These are phyloP conservation scores for Drosophila kohkoa DNA, from an alignment of 1,140 invertebrate genomes.

Conservation along the genomic window DNA sequence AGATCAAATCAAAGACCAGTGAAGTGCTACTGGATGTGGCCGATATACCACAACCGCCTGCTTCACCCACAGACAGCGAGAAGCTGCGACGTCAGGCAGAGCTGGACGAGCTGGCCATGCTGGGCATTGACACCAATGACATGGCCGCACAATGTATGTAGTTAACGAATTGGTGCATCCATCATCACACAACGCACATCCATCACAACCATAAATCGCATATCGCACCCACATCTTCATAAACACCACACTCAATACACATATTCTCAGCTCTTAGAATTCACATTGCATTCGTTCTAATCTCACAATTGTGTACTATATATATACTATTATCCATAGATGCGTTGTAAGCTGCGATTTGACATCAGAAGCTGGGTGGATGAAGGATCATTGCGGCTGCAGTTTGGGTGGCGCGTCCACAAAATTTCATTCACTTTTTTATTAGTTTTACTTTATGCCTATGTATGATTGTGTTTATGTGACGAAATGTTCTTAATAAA, in stretches of 20 bases:
- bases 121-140: conserved; percentile 89
- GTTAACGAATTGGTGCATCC: conserved; percentile 3
- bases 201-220: not conserved
- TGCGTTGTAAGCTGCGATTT: conserved; percentile 61
- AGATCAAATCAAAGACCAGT: conserved; percentile 18
- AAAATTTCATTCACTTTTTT: conserved; percentile 26
- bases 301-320: conserved; percentile 22
- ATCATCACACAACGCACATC: not conserved
- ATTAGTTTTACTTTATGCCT: conserved; percentile 52
- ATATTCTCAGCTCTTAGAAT: not conserved
- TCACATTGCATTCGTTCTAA: conserved; percentile 4
- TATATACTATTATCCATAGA: conserved; percentile 40
- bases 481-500: conserved; percentile 72
- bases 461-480: conserved; percentile 58
- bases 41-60: conserved; percentile 70
- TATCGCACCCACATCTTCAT: not conserved
- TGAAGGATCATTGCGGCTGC: not conserved
- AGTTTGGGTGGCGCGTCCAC: conserved; percentile 2
- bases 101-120: conserved; percentile 88
- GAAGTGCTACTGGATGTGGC: conserved; percentile 47
- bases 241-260: not conserved
- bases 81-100: conserved; percentile 85
- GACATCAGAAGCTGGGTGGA: conserved; percentile 18
- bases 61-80: conserved; percentile 73
- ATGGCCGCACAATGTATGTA: conserved; percentile 87